Conservation (phyloP, 2,888 invertebrate species). For the Euplagia quadripunctaria region DNA sequence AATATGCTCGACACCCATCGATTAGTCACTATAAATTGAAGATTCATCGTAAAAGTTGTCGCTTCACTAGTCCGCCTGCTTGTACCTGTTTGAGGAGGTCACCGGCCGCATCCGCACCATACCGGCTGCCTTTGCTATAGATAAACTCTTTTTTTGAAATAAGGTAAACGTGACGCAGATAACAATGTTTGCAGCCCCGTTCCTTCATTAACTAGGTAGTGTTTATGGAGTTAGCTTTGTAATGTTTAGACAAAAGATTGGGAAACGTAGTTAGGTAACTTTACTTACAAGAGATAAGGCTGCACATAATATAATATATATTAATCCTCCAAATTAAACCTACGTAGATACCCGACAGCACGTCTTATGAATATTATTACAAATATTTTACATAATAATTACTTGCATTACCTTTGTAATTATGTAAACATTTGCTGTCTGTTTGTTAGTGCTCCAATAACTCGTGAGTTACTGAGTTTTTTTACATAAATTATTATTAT, state of each 20-base stretch:
- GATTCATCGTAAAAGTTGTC: constrained; percentile 28
- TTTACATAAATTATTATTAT: neutral
- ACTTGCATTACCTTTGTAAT: neutral
- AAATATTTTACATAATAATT: neutral
- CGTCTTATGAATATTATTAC: constrained; percentile 3
- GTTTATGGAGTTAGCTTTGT: constrained; percentile 18
- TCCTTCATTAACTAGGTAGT: constrained; percentile 31
- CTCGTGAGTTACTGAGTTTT: constrained; percentile 2
- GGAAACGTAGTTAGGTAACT: constrained; percentile 10
- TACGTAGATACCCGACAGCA: neutral
- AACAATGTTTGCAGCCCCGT: constrained; percentile 45
- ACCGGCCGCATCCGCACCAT: constrained; percentile 53
- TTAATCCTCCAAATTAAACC: neutral
- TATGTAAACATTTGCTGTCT: neutral
- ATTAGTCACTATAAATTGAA: neutral
- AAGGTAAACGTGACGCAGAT: constrained; percentile 39
- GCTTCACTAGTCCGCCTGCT: constrained; percentile 37
- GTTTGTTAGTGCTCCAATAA: constrained; percentile 7
- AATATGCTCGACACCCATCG: neutral
- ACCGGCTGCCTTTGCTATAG: constrained; percentile 32
- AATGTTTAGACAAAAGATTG: constrained; percentile 15
- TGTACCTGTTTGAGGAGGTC: constrained; percentile 60
- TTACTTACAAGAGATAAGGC: constrained; percentile 4
- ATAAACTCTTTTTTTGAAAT: constrained; percentile 36
- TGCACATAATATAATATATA: too few species aligned